A percentile compares a stretch with the other conserved stretches of the same genome.
phyloP scores from a whole-genome alignment of 2,113 vertebrate species.

The Daubentonia madagascariensis region DNA sequence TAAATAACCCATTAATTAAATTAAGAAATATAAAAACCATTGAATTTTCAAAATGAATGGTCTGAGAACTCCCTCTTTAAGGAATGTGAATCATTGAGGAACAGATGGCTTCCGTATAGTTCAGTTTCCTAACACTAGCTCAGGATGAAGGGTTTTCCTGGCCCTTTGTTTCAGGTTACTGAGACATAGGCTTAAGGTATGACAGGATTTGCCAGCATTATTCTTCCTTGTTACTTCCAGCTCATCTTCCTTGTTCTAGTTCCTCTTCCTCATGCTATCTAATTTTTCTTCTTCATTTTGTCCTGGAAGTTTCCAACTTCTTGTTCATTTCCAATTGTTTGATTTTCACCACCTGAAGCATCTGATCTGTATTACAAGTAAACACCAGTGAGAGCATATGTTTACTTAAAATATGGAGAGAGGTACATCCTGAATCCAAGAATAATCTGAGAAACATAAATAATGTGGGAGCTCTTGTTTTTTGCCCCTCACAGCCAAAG shows the following conservation, averaged over 20 bases:
- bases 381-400: not conserved
- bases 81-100: not conserved
- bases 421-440: not conserved
- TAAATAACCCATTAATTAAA: not conserved
- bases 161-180: not conserved
- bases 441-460: not conserved
- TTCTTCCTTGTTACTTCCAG: not conserved
- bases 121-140: conserved; percentile 7
- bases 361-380: not conserved
- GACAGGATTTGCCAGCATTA: not conserved
- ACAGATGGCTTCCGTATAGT: not conserved
- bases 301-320: not conserved
- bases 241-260: not conserved
- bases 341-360: not conserved
- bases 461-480: not conserved
- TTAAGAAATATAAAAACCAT: not conserved
- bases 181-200: not conserved
- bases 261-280: conserved; percentile 10
- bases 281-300: not conserved
- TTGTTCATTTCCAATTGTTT: not conserved
- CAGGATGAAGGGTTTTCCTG: not conserved
- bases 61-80: not conserved
- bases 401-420: not conserved
- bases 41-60: not conserved
- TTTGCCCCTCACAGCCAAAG: not conserved